Conservation (phyloP, 2,797 vertebrate genomes). For the Pipistrellus pipistrellus region DNA sequence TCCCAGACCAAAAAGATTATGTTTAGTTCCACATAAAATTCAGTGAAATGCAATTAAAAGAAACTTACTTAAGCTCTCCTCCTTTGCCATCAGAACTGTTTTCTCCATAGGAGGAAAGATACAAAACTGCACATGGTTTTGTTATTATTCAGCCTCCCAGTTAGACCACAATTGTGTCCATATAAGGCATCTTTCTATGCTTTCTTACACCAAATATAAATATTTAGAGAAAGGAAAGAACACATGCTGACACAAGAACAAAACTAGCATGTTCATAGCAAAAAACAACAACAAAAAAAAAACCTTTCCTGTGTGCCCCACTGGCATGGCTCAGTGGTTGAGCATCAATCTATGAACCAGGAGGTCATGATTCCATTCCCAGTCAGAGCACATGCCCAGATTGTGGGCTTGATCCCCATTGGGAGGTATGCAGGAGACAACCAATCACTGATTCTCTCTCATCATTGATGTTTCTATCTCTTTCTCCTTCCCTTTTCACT, state of each 20-base stretch:
- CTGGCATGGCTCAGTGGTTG: too few relatives aligned
- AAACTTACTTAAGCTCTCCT: not conserved
- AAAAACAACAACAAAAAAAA: not conserved
- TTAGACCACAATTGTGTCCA: not conserved
- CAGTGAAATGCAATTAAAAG: not conserved
- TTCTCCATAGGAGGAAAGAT: not conserved
- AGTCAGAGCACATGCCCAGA: too few relatives aligned
- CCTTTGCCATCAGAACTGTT: not conserved
- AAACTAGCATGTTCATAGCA: constrained; percentile 34
- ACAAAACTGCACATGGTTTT: not conserved
- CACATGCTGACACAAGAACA: not conserved
- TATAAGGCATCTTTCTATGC: not conserved
- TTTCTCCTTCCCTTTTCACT: too few relatives aligned
- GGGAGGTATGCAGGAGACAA: too few relatives aligned
- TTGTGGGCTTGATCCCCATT: too few relatives aligned
- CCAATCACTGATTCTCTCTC: too few relatives aligned
- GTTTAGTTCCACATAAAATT: constrained; percentile 22
- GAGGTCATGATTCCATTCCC: too few relatives aligned
- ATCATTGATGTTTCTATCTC: too few relatives aligned
- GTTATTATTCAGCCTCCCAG: not conserved
- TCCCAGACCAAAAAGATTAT: not conserved
- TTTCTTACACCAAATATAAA: not conserved
- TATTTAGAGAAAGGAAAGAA: not conserved
- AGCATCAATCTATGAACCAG: too few relatives aligned
- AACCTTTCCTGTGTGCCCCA: not conserved